phyloP scores from a whole-genome alignment of 2,797 vertebrate genomes.

The Mus spretus region DNA sequence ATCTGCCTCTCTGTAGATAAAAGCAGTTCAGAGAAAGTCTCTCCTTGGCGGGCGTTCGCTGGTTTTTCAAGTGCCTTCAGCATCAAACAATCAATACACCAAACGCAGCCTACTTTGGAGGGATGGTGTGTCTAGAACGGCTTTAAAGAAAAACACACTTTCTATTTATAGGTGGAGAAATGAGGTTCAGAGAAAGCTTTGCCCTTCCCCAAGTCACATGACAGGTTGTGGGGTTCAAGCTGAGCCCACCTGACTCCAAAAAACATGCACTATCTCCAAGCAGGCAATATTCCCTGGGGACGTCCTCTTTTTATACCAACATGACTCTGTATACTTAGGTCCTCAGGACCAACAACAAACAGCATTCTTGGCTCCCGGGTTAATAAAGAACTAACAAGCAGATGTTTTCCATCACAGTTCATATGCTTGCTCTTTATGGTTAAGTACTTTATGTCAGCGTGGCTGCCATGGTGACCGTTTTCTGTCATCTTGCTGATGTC shows the following conservation, averaged over 20 bases:
- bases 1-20: conserved; percentile 11
- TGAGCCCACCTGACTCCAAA: neutral
- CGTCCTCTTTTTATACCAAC: neutral
- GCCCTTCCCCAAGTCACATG: neutral
- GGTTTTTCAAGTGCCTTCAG: conserved; percentile 18
- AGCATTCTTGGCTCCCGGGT: neutral
- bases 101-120: neutral
- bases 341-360: neutral
- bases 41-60: neutral
- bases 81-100: conserved; percentile 46
- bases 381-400: neutral
- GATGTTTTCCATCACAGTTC: neutral
- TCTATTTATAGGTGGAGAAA: conserved; percentile 32
- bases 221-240: neutral
- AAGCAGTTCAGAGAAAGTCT: conserved; percentile 28
- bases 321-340: accelerated
- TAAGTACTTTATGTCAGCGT: neutral
- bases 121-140: neutral
- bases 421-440: neutral
- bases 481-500: neutral
- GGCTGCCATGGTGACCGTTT: neutral
- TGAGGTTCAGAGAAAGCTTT: conserved; percentile 19
- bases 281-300: neutral
- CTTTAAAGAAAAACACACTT: conserved; percentile 7
- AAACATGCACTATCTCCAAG: accelerated